Conservation (phyloP, 2,888 invertebrate genomes). For the Napeogenes inachia region DNA sequence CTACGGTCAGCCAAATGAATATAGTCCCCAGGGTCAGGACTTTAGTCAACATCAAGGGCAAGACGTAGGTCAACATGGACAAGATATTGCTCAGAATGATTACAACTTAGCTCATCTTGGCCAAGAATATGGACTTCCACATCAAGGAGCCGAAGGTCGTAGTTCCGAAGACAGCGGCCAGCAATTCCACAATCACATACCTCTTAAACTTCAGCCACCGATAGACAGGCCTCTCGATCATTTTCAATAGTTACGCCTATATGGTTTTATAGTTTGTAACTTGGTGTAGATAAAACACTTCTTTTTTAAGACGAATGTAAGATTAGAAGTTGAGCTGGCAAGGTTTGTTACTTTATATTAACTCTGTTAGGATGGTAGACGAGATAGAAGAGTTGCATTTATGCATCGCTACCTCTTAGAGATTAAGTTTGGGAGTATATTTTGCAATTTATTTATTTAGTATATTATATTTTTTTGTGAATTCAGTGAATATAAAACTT, state of each 20-base stretch:
- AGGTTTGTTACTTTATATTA: conserved; percentile 5
- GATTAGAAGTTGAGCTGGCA: background rate
- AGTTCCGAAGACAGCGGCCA: conserved; percentile 50
- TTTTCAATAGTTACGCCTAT: conserved; percentile 50
- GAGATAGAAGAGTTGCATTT: conserved; percentile 23
- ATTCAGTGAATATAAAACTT: background rate
- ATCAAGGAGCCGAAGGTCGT: conserved; percentile 59
- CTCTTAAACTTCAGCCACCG: conserved; percentile 65
- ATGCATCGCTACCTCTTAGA: conserved; percentile 35
- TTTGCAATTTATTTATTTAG: background rate
- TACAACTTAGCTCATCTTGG: conserved; percentile 33
- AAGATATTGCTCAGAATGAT: conserved; percentile 29
- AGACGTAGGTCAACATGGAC: conserved; percentile 32
- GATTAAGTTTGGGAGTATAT: conserved; percentile 28
- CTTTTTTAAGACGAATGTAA: background rate
- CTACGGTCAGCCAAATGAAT: conserved; percentile 33
- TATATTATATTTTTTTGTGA: background rate
- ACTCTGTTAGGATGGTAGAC: conserved; percentile 11
- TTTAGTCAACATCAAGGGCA: conserved; percentile 33
- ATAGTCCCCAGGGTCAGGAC: conserved; percentile 32
- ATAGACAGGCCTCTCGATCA: conserved; percentile 67
- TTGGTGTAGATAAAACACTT: conserved; percentile 12
- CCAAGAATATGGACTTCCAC: conserved; percentile 56
- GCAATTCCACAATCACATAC: conserved; percentile 66
- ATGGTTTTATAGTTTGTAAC: conserved; percentile 27